Evolutionary conservation across 2,797 vertebrate genomes (phyloP).

Genomic region (Esox lucius): DNA sequence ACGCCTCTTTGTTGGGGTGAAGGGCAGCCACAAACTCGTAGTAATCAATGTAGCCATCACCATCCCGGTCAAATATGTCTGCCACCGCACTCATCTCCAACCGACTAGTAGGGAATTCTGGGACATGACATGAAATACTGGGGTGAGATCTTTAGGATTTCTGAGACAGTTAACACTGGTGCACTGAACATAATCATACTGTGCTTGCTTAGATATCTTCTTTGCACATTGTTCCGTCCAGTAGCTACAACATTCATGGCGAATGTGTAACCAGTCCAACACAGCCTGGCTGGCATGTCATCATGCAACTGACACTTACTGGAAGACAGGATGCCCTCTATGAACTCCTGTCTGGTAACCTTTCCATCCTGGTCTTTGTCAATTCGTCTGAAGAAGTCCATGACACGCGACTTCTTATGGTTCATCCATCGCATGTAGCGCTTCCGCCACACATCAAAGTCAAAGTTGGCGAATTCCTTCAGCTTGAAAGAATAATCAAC

Average conservation of each 20-base stretch:
- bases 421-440: slow-evolving; percentile 99
- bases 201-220: background rate
- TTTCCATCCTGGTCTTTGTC: slow-evolving; percentile 99
- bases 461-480: slow-evolving; percentile 97
- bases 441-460: slow-evolving; percentile 98
- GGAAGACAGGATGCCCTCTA: slow-evolving; percentile 97
- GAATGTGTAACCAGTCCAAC: background rate
- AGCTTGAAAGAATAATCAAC: slow-evolving; percentile 69
- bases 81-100: slow-evolving; percentile 98
- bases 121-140: background rate
- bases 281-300: background rate
- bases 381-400: slow-evolving; percentile 99
- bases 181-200: background rate
- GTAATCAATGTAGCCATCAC: slow-evolving; percentile 99
- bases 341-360: slow-evolving; percentile 98
- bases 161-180: background rate
- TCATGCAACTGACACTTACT: slow-evolving; percentile 77
- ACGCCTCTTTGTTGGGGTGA: slow-evolving; percentile 98
- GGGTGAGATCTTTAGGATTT: slow-evolving; percentile 7
- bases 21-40: slow-evolving; percentile 99
- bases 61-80: slow-evolving; percentile 97
- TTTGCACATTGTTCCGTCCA: background rate
- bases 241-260: background rate
- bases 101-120: slow-evolving; percentile 96
- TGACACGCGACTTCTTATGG: slow-evolving; percentile 98